Evolutionary conservation across 2,888 invertebrate genomes (phyloP), one percentile per base, ranked within the genome.

Genomic region (Brenthis daphne): DNA sequence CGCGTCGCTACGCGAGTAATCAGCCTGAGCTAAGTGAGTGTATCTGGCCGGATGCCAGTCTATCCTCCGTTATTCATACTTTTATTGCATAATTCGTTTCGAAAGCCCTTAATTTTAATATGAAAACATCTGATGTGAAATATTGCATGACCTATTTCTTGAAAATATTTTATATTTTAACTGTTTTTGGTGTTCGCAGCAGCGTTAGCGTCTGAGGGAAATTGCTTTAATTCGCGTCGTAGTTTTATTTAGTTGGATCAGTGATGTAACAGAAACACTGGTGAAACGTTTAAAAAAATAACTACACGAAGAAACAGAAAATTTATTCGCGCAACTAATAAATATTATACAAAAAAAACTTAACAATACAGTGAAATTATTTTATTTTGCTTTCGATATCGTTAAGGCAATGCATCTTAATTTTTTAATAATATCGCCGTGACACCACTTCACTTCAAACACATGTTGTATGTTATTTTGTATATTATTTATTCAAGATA

Each of bases 41-140:
- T 29, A 6, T 50, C 57, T 65, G 65, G 65, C 57, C n/a, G 20
- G 8, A 51, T 57, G 57, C 65, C 65, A 65, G 43, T 51, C 37
- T 24, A 53, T 14, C 29, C 55, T 29, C 47, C 57, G 57, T 65
- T 51, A 51, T 57, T 53, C 37, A 51, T 65, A 65, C 51, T 65
- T 65, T 65, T 65, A 65, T 65, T 57, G 57, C 51, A 50, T 65
- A 43, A 51, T 55, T 55, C 29, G 64, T 64, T 64, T 48, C 12
- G 54, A 55, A 64, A 64, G 48, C 47, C 43, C 43, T 64, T 64
- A 47, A 55, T 64, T 64, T 64, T 64, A 64, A 55, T 64, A 54
- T 64, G 43, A 64, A 64, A 64, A 55, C 64, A 64, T 60, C 60
- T 60, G 60, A 60, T 60, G 60, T 60, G 12, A 60, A 60, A 60